Base-by-base conservation (phyloP, 2,888 invertebrate species). In the Phoenoteleia sp. region DNA sequence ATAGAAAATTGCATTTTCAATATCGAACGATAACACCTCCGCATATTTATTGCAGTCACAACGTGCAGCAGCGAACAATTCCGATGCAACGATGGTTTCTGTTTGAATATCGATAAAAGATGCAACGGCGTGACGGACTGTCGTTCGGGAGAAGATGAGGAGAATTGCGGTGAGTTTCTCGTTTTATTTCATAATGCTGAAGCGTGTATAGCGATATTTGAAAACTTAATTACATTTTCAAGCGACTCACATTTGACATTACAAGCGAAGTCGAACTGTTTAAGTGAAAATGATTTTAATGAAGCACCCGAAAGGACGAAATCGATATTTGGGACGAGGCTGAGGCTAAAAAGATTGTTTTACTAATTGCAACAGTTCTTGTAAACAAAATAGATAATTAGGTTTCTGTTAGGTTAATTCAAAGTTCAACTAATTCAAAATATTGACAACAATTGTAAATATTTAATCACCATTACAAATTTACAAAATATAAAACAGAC, bases 141-240 rank as follows among this genome's bases (percentile, higher is more conserved):
- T 91, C 92, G 93, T 58, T 94, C 95, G 89, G 94, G 95, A 36
- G 95, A 95, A 88, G 96, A 96, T 89, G 96, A 96, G 90, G 93
- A 89, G 72, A 93, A 94, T 87, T 95, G 95, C 88, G 93, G 94
- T 94, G 90, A 93, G 93, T 92, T 54, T 64, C 58, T 33, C 66
- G 56, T 58, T 79, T 27, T 54, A 21, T 47, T 11, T 17, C 13
- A 33, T 17, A 42, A 49, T 17, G 6, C 39, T 13, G 3, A 54
- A 74, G 17, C 11, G 23, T n/a, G 13, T 17, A 33, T 5, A 7
- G 19, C 9, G 9, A 39, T 66, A 76, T 36, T 49, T 21, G 47
- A 58, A 27, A 36, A 45, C 13, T 45, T 54, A 56, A 52, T 72
- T 19, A 39, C 3, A 77, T 49, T 52, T 52, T 21, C 13, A 42